A percentile compares a stretch with the other conserved stretches of the same genome.
Evolutionary conservation across 2,888 invertebrate species (phyloP).

Genomic region (Conomelus anceps): DNA sequence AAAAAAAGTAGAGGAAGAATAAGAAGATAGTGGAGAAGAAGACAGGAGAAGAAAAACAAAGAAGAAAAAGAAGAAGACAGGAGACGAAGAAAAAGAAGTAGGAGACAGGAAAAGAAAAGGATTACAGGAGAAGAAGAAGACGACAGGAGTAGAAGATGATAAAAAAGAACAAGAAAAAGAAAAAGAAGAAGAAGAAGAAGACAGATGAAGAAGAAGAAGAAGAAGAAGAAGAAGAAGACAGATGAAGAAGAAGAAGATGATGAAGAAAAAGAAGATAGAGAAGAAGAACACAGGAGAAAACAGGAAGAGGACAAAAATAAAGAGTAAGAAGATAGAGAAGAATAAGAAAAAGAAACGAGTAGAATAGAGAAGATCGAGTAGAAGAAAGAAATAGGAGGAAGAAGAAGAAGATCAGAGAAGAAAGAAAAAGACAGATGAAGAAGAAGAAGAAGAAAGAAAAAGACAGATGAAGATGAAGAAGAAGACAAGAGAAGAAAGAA

Average conservation of each 20-base stretch:
- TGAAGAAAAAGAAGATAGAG: neutral
- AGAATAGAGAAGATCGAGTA: no score
- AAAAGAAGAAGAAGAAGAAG: neutral
- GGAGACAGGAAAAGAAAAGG: neutral
- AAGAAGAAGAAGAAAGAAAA: no score
- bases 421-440: no score
- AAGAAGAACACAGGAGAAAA: neutral
- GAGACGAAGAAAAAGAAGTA: neutral
- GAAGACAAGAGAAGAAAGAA: no score
- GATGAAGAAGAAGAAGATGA: neutral
- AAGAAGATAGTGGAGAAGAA: neutral
- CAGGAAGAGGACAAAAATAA: no score
- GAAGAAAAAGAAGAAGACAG: neutral
- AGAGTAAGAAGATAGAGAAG: no score
- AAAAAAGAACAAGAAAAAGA: neutral
- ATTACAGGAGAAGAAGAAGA: neutral
- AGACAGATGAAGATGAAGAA: no score
- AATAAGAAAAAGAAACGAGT: no score
- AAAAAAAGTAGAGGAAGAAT: neutral
- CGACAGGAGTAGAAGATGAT: neutral
- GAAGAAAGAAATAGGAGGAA: no score
- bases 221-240: neutral
- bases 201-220: neutral
- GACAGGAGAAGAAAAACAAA: neutral
- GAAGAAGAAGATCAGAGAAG: no score